These are phyloP conservation scores for Coptodon bakossiorum DNA, from an alignment of 2,113 vertebrate genomes.

Conservation along the genomic window DNA sequence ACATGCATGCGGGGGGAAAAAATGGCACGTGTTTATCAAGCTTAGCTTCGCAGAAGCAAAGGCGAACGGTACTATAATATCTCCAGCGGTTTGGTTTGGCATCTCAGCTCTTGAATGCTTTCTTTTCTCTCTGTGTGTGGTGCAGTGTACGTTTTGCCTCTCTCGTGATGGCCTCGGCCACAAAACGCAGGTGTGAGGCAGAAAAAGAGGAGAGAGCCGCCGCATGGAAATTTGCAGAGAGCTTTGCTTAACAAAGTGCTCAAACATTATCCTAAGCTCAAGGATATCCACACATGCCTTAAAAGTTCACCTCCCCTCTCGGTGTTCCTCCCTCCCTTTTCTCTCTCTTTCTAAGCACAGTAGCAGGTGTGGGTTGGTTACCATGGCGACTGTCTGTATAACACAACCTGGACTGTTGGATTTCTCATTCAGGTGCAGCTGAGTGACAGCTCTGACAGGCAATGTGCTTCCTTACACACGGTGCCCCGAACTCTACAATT, in stretches of 20 bases:
- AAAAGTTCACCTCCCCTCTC: conserved; percentile 50
- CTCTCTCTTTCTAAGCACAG: conserved; percentile 21
- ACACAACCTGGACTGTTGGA: conserved; percentile 31
- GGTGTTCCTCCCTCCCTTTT: neutral
- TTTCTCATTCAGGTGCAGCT: conserved; percentile 45
- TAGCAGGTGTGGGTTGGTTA: conserved; percentile 65
- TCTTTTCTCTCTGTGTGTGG: conserved; percentile 52
- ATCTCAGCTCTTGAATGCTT: neutral
- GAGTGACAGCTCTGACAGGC: conserved; percentile 43
- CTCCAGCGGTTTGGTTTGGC: conserved; percentile 46
- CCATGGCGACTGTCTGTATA: conserved; percentile 41
- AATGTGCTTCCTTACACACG: neutral
- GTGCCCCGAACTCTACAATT: neutral
- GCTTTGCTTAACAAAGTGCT: conserved; percentile 63
- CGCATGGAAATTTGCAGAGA: conserved; percentile 41
- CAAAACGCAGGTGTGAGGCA: conserved; percentile 56
- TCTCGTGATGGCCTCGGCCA: conserved; percentile 8
- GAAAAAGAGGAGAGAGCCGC: neutral
- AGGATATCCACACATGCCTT: conserved; percentile 56
- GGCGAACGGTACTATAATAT: neutral
- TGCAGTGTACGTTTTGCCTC: neutral
- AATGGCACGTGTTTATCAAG: conserved; percentile 20
- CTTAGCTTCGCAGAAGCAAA: conserved; percentile 4
- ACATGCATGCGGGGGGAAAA: neutral
- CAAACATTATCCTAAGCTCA: conserved; percentile 64